Conservation (phyloP, 37 sponge, comb jelly and placozoan species). For the Chondrilla cf. caribensis region DNA sequence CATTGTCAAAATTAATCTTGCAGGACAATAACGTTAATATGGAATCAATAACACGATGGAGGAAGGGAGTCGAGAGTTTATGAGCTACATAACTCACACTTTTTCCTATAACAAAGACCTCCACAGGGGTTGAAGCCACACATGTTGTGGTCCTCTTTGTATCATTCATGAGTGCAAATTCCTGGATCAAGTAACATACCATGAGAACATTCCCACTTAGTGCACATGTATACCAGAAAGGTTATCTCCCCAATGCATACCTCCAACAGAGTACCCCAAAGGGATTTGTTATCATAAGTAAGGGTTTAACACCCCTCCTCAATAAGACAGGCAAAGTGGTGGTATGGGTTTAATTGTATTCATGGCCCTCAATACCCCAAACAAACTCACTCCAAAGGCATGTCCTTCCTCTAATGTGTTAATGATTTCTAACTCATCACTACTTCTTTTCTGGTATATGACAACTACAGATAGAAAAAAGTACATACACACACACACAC, state of each 20-base stretch:
- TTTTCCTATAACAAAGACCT: slow-evolving; percentile 51
- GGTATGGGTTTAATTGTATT: neutral
- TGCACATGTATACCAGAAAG: neutral
- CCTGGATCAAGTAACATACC: slow-evolving; percentile 2
- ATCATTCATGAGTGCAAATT: slow-evolving; percentile 25
- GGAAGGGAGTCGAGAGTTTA: neutral
- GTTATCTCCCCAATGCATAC: neutral
- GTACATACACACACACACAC: neutral
- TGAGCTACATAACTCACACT: slow-evolving; percentile 22
- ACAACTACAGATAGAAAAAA: neutral
- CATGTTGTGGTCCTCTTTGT: slow-evolving; percentile 28
- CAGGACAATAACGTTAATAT: neutral
- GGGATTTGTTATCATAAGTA: too few relatives aligned
- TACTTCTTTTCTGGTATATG: neutral
- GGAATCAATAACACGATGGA: neutral
- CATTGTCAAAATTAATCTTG: too few relatives aligned
- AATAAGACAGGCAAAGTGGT: neutral
- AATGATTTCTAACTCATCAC: neutral
- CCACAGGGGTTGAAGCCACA: slow-evolving; percentile 4
- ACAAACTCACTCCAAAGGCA: slow-evolving; percentile 23
- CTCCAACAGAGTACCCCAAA: neutral
- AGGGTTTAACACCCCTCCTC: neutral
- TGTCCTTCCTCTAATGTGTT: slow-evolving; percentile 1
- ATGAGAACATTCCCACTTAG: neutral
- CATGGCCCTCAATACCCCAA: too few relatives aligned